Percentiles rank a stretch among this genome's conserved stretches.
Conservation (phyloP, 2,888 invertebrate genomes). For the Isotomurus palustris region DNA sequence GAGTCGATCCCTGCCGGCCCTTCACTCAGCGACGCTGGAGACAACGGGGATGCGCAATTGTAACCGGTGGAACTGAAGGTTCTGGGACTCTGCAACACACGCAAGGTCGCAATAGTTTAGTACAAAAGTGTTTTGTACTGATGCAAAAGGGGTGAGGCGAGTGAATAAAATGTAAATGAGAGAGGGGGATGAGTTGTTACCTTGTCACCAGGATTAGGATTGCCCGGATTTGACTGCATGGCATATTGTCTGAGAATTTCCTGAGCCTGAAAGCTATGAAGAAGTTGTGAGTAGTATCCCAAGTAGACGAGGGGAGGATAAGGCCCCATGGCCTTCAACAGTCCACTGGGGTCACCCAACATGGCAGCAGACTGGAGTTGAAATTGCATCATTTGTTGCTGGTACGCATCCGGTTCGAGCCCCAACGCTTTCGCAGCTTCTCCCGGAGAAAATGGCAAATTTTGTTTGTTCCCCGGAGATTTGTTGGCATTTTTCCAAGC, state of each 20-base stretch:
- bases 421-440: constrained; percentile 45
- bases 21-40: constrained; percentile 44
- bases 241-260: constrained; percentile 47
- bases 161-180: background rate
- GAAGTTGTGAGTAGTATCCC: constrained; percentile 47
- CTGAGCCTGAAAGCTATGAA: constrained; percentile 48
- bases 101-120: background rate
- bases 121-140: background rate
- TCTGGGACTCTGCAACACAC: constrained; percentile 37
- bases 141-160: constrained; percentile 6
- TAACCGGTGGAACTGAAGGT: constrained; percentile 30
- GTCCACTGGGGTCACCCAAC: constrained; percentile 43
- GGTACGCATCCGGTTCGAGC: constrained; percentile 45
- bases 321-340: constrained; percentile 43
- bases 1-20: constrained; percentile 43
- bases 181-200: constrained; percentile 25
- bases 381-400: constrained; percentile 46
- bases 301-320: constrained; percentile 47
- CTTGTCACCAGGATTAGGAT: constrained; percentile 44
- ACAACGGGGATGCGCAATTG: constrained; percentile 41
- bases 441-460: constrained; percentile 33
- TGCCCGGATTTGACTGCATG: constrained; percentile 43
- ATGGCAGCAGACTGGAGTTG: constrained; percentile 45
- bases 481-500: constrained; percentile 11
- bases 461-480: background rate